Evolutionary conservation across 92 coral and sea anemone species (phyloP).

Genomic region (Palythoa heliodiscus): DNA sequence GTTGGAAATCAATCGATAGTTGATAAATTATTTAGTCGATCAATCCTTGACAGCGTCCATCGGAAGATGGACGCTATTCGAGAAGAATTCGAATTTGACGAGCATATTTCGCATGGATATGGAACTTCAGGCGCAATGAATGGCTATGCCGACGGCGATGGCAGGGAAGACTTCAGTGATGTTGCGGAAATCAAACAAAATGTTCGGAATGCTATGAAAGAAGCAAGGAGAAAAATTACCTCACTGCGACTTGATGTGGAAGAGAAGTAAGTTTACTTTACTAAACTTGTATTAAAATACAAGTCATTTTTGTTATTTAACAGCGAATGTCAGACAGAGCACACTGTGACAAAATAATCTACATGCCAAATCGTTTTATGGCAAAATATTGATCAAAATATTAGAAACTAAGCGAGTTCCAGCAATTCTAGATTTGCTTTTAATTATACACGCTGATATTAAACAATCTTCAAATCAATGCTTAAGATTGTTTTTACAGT

Average conservation of each 20-base stretch:
- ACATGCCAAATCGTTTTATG: too few relatives aligned
- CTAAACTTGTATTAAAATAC: neutral
- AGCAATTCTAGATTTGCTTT: too few relatives aligned
- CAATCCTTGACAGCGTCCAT: constrained; percentile 44
- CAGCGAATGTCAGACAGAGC: neutral
- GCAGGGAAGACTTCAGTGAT: constrained; percentile 63
- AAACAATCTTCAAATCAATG: too few relatives aligned
- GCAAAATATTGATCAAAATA: too few relatives aligned
- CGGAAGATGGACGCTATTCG: constrained; percentile 90
- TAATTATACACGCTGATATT: too few relatives aligned
- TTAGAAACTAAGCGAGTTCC: too few relatives aligned
- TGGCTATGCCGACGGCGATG: constrained; percentile 56
- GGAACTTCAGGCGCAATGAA: constrained; percentile 52
- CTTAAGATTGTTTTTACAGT: too few relatives aligned
- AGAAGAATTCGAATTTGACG: constrained; percentile 72
- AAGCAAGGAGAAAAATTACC: constrained; percentile 86
- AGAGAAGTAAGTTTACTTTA: constrained; percentile 67
- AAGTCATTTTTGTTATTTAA: neutral
- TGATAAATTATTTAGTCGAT: constrained; percentile 8
- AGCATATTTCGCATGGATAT: constrained; percentile 46
- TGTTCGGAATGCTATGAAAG: constrained; percentile 90
- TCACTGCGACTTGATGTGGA: constrained; percentile 91
- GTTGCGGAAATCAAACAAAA: constrained; percentile 85
- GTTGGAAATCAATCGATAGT: neutral
- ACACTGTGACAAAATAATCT: too few relatives aligned